Base-by-base conservation (phyloP, 2,888 invertebrate species). In the Drosophila aldrichi region DNA sequence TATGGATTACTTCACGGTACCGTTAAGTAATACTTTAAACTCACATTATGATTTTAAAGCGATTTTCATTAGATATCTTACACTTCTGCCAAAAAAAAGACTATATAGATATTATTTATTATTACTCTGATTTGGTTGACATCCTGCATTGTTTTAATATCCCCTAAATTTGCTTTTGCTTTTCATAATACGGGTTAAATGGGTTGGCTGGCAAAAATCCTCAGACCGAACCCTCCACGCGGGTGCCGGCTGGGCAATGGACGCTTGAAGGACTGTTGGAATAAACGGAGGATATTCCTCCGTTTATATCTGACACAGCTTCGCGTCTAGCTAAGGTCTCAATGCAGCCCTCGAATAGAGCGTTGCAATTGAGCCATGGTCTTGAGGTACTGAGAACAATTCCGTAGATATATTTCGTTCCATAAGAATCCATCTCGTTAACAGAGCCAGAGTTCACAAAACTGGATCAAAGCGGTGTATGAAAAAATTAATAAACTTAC, bases 221-320 rank as follows among this genome's bases (percentile, higher is more conserved):
- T 77, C 70, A 63, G 75, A 70, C 77, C 60, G 49, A 77, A 79
- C 58, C 77, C 77, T 77, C 77, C 77, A 44, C 75, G 79, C 22
- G 77, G 79, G 79, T 77, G 77, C 77, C 79, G 55, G 77, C 77
- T 74, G 77, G 79, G 40, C 79, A 77, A 77, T 77, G 60, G 79
- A 63, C 44, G 22, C 46, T 70, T 49, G 14, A 18, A 49, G 2
- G 8, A 18, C 32, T 52, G 36, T 8, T 52, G 36, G 16, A 36
- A 14, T 22, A 8, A 22, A 16, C 34, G 18, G 49, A 46, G 1
- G 25, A 22, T 9, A 32, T 32, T 49, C 2, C 14, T 32, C 12
- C 48, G 18, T 10, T n/a, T 12, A 41, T 5, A 38, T 5, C 16
- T 12, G 16, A 12, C 18, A 14, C 16, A 12, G 38, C n/a, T 38